Evolutionary conservation across 1,140 invertebrate species (phyloP).

Genomic region (Ceratoteleas bidentatus): DNA sequence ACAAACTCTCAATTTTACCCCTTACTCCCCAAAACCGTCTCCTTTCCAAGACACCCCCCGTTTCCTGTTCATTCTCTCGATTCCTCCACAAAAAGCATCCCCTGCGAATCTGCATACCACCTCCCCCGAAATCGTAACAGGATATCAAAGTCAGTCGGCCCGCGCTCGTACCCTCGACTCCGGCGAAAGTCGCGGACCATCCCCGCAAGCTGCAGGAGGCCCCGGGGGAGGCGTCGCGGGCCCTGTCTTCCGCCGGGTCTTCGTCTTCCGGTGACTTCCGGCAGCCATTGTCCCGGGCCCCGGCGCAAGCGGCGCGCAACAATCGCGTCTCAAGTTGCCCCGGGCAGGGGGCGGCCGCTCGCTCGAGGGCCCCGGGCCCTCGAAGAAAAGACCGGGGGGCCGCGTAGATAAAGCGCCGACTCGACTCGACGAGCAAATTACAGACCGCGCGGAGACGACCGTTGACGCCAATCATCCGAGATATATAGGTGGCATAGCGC

Average conservation of each 20-base stretch:
- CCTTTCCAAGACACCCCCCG: too few relatives aligned
- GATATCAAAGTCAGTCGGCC: too few relatives aligned
- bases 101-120: too few relatives aligned
- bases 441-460: conserved; percentile 77
- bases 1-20: too few relatives aligned
- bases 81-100: too few relatives aligned
- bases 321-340: conserved; percentile 82
- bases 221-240: conserved; percentile 54
- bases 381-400: conserved; percentile 32
- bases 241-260: conserved; percentile 78
- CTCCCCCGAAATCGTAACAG: too few relatives aligned
- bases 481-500: conserved; percentile 23
- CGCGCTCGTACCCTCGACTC: too few relatives aligned
- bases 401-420: conserved; percentile 60
- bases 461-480: conserved; percentile 76
- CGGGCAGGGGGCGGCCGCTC: conserved; percentile 73
- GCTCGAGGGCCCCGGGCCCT: too few relatives aligned
- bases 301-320: conserved; percentile 78
- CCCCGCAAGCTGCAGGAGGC: conserved; percentile 62
- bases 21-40: too few relatives aligned
- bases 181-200: conserved; percentile 55
- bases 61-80: too few relatives aligned
- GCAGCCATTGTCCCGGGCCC: conserved; percentile 63
- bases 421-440: conserved; percentile 80
- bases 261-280: conserved; percentile 80